These are phyloP conservation scores for Neolamprologus kungweensis DNA, from an alignment of 2,113 vertebrate genomes.

Conservation along the genomic window DNA sequence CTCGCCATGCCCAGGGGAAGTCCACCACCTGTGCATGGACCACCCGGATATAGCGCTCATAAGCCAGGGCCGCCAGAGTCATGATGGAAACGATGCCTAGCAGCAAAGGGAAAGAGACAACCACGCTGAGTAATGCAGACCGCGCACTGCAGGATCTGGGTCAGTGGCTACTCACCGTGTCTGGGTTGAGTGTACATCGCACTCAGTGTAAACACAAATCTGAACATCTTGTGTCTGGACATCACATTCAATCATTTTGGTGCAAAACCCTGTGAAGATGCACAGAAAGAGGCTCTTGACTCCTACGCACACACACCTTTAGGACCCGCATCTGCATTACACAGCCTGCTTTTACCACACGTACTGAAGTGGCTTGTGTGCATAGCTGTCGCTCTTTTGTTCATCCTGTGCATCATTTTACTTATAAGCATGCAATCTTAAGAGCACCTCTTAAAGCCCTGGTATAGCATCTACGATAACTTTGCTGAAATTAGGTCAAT, in stretches of 20 bases:
- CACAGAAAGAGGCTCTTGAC: not conserved
- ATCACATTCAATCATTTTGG: not conserved
- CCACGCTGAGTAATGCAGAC: not conserved
- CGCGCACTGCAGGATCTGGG: not conserved
- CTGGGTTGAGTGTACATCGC: not conserved
- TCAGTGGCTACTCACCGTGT: constrained; percentile 7
- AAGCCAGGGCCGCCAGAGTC: constrained; percentile 84
- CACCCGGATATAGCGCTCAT: constrained; percentile 86
- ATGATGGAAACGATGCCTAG: constrained; percentile 88
- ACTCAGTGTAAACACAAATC: not conserved
- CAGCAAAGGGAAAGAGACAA: not conserved
- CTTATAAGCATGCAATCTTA: not conserved
- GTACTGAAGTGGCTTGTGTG: not conserved
- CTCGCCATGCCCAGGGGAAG: constrained; percentile 86
- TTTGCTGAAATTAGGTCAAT: not conserved
- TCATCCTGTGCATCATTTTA: not conserved
- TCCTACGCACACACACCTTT: not conserved
- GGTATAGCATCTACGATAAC: not conserved
- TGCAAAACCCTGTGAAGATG: not conserved
- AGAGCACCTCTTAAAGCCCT: not conserved
- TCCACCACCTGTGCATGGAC: constrained; percentile 86
- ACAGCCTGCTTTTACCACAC: not conserved
- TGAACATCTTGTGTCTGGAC: not conserved
- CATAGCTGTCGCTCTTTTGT: not conserved
- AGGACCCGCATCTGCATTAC: not conserved